phyloP scores from a whole-genome alignment of 1,140 invertebrate species.

The Lucilia cuprina region DNA sequence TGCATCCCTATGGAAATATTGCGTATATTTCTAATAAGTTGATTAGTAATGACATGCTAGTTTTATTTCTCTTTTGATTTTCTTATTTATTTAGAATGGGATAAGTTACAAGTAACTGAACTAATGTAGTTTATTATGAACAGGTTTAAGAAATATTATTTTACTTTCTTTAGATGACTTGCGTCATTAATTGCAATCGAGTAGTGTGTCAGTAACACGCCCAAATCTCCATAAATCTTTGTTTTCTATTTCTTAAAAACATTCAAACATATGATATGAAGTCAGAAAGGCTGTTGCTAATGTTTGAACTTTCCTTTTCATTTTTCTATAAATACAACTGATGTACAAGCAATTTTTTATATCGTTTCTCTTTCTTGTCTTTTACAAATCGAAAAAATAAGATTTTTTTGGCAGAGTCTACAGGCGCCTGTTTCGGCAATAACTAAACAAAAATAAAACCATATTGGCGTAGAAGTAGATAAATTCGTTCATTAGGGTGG shows the following conservation, averaged over 20 bases:
- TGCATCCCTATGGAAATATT: background rate
- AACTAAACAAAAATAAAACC: background rate
- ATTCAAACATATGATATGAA: background rate
- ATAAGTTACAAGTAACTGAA: background rate
- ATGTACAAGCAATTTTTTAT: background rate
- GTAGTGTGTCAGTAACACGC: constrained; percentile 33
- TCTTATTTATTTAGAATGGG: background rate
- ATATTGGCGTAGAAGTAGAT: background rate
- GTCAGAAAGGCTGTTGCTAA: constrained; percentile 31
- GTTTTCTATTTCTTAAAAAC: constrained; percentile 17
- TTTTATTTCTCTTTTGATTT: background rate
- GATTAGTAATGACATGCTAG: background rate
- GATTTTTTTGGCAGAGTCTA: constrained; percentile 20
- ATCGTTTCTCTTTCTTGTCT: background rate
- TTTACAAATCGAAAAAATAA: background rate
- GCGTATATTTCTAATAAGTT: background rate
- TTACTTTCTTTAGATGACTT: constrained; percentile 4
- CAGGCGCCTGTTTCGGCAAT: constrained; percentile 19
- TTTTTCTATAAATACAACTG: background rate
- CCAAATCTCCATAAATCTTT: constrained; percentile 34
- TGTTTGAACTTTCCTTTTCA: constrained; percentile 32
- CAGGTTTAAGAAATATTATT: background rate
- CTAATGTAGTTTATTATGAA: background rate
- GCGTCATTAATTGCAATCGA: constrained; percentile 31
- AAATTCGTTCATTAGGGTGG: too few species aligned